Evolutionary conservation across 2,113 vertebrate species (phyloP), one percentile per base, ranked within the genome.

Genomic region (Thunnus maccoyii): DNA sequence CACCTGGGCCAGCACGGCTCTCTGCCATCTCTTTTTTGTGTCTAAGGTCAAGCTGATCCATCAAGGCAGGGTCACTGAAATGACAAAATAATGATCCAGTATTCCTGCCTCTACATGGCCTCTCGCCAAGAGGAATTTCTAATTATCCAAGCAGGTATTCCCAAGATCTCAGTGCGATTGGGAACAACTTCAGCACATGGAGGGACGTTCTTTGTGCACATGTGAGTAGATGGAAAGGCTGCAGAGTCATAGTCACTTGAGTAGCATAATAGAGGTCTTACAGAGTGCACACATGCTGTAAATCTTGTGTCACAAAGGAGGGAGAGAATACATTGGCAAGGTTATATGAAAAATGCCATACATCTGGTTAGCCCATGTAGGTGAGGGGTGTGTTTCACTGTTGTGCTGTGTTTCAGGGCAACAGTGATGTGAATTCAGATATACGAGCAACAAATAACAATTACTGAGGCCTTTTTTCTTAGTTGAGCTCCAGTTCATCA

Each of bases 351-450:
- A 72, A 77, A 64, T 72, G 63, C 41, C 64, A 73, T 69, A 77
- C 85, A 90, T 89, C 84, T 88, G 76, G 72, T 77, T 22, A 63
- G 78, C 27, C 77, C 75, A 22, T 84, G 47, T 64, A 54, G 74
- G 66, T 82, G 51, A 75, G 71, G 56, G 36, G 67, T 64, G 74
- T 61, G 63, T 79, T 65, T 63, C 7, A 69, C 71, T 76, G 50
- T 74, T 80, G 67, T 74, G 36, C 25, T 64, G 51, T 17, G 68
- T 79, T 70, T 64, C 74, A 83, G 20, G n/a, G 61, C 52, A 87
- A 77, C 65, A 46, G 50, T 72, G 84, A 79, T 63, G 15, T 61
- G n/a, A 27, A 67, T 48, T 82, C 50, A 72, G 71, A 82, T 69
- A 55, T 30, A 70, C 36, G 77, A 18, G 50, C 18, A 76, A 79